Percentiles rank a stretch among this genome's conserved stretches.
Conservation (phyloP, 2,797 vertebrate genomes). For the Cirrhinus mrigala region DNA sequence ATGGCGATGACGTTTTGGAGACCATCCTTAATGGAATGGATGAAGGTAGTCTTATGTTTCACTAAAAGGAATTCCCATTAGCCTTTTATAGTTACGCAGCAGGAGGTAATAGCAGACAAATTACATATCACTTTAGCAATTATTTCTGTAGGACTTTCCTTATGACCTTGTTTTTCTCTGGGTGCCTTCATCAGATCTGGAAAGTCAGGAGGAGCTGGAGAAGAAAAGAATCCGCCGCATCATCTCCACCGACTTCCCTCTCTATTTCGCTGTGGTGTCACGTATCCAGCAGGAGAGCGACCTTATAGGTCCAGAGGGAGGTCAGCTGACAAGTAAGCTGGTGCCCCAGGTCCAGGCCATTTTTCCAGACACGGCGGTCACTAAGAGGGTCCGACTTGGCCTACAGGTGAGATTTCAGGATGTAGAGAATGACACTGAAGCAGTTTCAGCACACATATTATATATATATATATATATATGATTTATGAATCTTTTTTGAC, state of each 20-base stretch:
- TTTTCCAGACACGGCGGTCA: slow-evolving; percentile 93
- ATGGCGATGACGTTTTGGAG: slow-evolving; percentile 89
- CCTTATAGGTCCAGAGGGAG: slow-evolving; percentile 92
- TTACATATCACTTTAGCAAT: slow-evolving; percentile 6
- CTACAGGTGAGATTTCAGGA: slow-evolving; percentile 85
- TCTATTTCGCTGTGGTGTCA: slow-evolving; percentile 97
- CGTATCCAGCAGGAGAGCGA: slow-evolving; percentile 95
- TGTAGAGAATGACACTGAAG: background rate
- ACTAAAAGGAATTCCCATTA: background rate
- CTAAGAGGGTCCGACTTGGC: slow-evolving; percentile 93
- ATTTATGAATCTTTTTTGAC: background rate
- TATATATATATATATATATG: no score
- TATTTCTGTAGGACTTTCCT: background rate
- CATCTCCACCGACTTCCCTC: slow-evolving; percentile 95
- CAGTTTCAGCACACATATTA: background rate
- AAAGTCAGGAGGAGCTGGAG: slow-evolving; percentile 93
- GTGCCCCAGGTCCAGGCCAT: slow-evolving; percentile 94
- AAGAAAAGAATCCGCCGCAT: slow-evolving; percentile 95
- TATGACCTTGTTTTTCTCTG: slow-evolving; percentile 11
- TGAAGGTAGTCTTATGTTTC: slow-evolving; percentile 82
- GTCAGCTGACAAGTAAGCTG: slow-evolving; percentile 87
- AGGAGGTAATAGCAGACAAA: background rate
- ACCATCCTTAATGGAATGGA: slow-evolving; percentile 97
- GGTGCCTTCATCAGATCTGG: slow-evolving; percentile 82
- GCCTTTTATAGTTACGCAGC: background rate